Evolutionary conservation across 23 tunicate genomes (phyloP).

Genomic region (Clavelina lepadiformis): DNA sequence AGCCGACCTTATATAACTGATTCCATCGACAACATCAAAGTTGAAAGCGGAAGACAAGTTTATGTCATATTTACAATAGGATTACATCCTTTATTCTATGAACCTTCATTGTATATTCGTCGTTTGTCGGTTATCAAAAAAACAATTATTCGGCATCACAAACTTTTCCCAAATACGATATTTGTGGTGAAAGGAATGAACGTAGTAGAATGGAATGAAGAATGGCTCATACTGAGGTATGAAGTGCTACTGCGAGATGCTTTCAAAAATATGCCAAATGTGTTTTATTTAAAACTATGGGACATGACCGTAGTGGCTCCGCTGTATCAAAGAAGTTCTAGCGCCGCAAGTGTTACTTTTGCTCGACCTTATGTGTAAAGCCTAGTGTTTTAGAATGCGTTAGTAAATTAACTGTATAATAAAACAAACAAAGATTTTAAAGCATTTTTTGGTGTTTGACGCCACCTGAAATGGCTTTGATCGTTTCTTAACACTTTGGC

Average conservation of each 20-base stretch:
- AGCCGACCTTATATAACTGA: conserved; percentile 43
- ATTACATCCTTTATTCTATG: conserved; percentile 24
- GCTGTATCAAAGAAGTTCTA: too few relatives aligned
- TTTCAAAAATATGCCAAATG: conserved; percentile 6
- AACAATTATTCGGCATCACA: conserved; percentile 12
- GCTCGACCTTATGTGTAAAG: too few relatives aligned
- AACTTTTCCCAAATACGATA: conserved; percentile 1
- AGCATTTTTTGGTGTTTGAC: too few relatives aligned
- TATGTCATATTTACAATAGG: conserved; percentile 41
- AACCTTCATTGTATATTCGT: conserved; percentile 18
- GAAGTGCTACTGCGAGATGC: conserved; percentile 1
- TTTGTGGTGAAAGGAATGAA: conserved; percentile 5
- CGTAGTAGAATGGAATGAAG: conserved; percentile 1
- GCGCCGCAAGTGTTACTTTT: too few relatives aligned
- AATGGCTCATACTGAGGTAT: not conserved
- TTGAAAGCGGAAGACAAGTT: conserved; percentile 16
- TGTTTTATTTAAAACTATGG: conserved; percentile 15
- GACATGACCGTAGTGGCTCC: conserved; percentile 4
- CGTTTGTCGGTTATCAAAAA: conserved; percentile 15
- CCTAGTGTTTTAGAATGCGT: too few relatives aligned
- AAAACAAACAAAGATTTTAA: too few relatives aligned
- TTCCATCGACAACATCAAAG: not conserved
- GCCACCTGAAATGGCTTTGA: too few relatives aligned
- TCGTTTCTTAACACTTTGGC: too few relatives aligned
- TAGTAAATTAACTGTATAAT: too few relatives aligned